Percentiles rank a stretch among this genome's conserved stretches.
Evolutionary conservation across 2,113 vertebrate genomes (phyloP).

Genomic region (Triplophysa rosa): DNA sequence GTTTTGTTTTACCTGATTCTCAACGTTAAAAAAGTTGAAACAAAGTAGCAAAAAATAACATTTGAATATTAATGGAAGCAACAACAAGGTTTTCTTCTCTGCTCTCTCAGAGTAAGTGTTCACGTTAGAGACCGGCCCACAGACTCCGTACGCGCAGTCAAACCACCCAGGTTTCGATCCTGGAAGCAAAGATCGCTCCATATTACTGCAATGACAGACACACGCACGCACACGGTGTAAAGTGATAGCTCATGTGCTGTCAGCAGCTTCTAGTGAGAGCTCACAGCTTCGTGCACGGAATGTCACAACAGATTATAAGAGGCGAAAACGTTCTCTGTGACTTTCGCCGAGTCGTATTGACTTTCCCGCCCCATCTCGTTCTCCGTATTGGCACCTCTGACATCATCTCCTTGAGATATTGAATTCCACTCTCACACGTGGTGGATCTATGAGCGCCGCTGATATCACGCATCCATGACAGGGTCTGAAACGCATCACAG

Average conservation of each 20-base stretch:
- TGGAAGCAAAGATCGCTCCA: constrained; percentile 44
- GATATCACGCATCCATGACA: constrained; percentile 55
- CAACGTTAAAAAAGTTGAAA: no score
- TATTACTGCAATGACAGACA: constrained; percentile 58
- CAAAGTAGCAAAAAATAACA: no score
- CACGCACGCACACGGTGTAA: constrained; percentile 56
- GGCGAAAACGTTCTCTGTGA: constrained; percentile 63
- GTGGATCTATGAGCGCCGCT: constrained; percentile 61
- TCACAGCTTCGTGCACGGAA: constrained; percentile 57
- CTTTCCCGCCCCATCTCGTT: constrained; percentile 64
- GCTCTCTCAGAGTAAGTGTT: neutral
- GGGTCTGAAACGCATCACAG: constrained; percentile 24
- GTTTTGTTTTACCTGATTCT: neutral
- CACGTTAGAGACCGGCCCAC: neutral
- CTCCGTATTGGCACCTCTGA: constrained; percentile 75
- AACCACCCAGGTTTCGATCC: constrained; percentile 40
- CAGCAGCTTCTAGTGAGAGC: constrained; percentile 63
- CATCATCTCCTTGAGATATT: constrained; percentile 78
- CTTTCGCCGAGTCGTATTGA: constrained; percentile 71
- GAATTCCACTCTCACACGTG: constrained; percentile 69
- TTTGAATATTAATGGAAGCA: neutral
- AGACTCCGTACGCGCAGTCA: constrained; percentile 40
- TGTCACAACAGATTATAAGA: constrained; percentile 75
- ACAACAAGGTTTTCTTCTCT: neutral
- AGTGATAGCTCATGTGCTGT: constrained; percentile 58